phyloP scores from a whole-genome alignment of 1,140 invertebrate species.

The Macrostomum lignano region DNA sequence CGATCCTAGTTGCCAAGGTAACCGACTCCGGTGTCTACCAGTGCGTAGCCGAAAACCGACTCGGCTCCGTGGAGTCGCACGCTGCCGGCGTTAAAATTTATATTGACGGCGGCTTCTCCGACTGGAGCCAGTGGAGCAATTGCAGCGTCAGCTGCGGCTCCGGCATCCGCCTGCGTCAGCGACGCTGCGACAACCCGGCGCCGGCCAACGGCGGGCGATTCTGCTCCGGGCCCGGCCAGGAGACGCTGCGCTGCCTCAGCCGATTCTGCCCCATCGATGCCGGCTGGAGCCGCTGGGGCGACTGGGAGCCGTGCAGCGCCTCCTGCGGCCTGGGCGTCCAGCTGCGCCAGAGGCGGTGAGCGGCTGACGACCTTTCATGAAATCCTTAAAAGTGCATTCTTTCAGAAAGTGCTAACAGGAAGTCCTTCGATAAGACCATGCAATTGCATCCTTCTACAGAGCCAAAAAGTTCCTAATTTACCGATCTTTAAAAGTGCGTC shows the following conservation, averaged over 20 bases:
- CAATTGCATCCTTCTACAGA: too few relatives aligned
- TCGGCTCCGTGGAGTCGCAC: conserved; percentile 9
- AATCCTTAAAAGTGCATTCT: too few relatives aligned
- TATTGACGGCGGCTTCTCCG: conserved; percentile 33
- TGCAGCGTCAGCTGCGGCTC: conserved; percentile 38
- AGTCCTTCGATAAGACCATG: too few relatives aligned
- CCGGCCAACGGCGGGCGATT: conserved; percentile 10
- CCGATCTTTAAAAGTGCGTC: too few relatives aligned
- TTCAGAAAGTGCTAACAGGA: too few relatives aligned
- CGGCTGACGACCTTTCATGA: too few relatives aligned
- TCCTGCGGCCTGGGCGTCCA: conserved; percentile 13
- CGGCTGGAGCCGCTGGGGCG: conserved; percentile 34
- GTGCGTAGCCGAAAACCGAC: conserved; percentile 3
- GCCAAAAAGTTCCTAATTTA: too few relatives aligned
- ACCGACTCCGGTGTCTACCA: conserved; percentile 5
- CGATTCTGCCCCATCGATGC: conserved; percentile 8
- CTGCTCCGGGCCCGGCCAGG: conserved; percentile 8
- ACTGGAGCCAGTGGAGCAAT: conserved; percentile 35
- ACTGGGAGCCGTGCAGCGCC: conserved; percentile 15
- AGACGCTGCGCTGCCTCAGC: conserved; percentile 10
- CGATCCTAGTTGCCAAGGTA: too few relatives aligned
- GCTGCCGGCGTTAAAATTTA: not conserved
- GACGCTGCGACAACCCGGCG: conserved; percentile 30
- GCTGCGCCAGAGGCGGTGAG: not conserved
- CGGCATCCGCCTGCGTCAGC: conserved; percentile 33